Conservation (phyloP, 2,888 invertebrate species). For the Tortrix viridana region DNA sequence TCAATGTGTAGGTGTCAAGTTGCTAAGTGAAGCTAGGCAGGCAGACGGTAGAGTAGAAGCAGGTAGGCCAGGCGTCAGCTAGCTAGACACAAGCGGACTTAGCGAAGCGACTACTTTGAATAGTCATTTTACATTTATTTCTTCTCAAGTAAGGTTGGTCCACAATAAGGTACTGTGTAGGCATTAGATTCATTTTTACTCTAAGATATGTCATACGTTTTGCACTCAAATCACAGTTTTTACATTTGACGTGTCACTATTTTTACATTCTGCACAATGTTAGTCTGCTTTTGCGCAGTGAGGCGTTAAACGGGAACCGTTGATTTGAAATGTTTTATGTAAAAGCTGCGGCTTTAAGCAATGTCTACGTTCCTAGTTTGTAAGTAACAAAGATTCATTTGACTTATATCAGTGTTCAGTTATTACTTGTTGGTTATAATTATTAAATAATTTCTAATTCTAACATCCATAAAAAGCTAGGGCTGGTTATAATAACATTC, state of each 20-base stretch:
- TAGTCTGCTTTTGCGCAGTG: conserved; percentile 26
- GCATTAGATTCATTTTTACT: conserved; percentile 58
- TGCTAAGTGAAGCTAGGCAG: conserved; percentile 82
- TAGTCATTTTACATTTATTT: conserved; percentile 60
- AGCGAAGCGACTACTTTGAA: conserved; percentile 65
- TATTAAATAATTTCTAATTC: conserved; percentile 16
- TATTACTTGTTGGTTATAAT: conserved; percentile 27
- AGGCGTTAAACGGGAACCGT: conserved; percentile 28
- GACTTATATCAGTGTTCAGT: conserved; percentile 27
- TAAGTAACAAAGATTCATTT: conserved; percentile 29
- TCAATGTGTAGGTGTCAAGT: conserved; percentile 81
- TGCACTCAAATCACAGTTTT: conserved; percentile 75
- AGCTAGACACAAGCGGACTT: conserved; percentile 76
- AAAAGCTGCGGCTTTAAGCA: conserved; percentile 67
- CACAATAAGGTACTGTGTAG: conserved; percentile 72
- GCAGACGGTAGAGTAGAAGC: conserved; percentile 73
- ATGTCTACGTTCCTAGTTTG: conserved; percentile 51
- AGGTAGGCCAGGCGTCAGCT: conserved; percentile 73
- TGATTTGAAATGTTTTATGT: conserved; percentile 49
- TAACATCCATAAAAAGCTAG: conserved; percentile 17
- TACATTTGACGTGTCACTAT: conserved; percentile 62
- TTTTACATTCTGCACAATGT: conserved; percentile 47
- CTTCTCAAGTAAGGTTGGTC: conserved; percentile 67
- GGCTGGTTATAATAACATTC: conserved; percentile 30
- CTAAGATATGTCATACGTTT: conserved; percentile 50